Conservation (phyloP, 2,888 invertebrate species). For the Torymus texanus region DNA sequence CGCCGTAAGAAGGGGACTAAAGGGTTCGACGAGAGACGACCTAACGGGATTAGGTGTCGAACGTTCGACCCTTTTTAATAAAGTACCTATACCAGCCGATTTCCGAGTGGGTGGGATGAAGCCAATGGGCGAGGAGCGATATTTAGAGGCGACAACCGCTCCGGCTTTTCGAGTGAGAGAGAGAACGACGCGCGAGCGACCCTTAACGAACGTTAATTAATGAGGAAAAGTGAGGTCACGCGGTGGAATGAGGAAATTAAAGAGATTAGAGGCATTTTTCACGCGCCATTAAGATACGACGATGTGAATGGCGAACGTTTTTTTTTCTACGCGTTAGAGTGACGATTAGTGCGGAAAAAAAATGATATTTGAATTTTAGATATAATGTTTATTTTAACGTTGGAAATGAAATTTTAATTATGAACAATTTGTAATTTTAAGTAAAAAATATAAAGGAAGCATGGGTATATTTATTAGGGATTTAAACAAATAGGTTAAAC, state of each 20-base stretch:
- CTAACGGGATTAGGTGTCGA: constrained; percentile 26
- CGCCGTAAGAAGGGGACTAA: neutral
- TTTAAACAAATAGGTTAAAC: too few relatives aligned
- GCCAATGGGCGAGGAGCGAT: constrained; percentile 14
- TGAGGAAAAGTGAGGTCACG: neutral
- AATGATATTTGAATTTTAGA: too few relatives aligned
- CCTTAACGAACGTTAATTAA: constrained; percentile 11
- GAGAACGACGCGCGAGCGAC: neutral
- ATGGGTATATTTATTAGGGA: too few relatives aligned
- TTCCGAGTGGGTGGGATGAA: neutral
- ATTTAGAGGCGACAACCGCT: neutral
- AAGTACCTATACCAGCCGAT: constrained; percentile 1
- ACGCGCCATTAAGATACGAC: too few relatives aligned
- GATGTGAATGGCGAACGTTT: too few relatives aligned
- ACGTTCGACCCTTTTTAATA: constrained; percentile 32
- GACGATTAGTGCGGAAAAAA: too few relatives aligned
- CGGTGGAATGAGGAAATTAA: neutral
- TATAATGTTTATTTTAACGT: too few relatives aligned
- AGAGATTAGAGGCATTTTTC: constrained; percentile 8
- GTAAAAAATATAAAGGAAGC: too few relatives aligned
- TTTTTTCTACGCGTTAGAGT: too few relatives aligned
- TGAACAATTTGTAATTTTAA: too few relatives aligned
- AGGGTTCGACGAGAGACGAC: constrained; percentile 1
- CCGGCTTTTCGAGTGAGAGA: neutral
- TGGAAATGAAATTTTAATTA: too few relatives aligned